These are phyloP conservation scores for Glyphotaelius pellucidus DNA, from an alignment of 2,888 invertebrate genomes.

Conservation along the genomic window DNA sequence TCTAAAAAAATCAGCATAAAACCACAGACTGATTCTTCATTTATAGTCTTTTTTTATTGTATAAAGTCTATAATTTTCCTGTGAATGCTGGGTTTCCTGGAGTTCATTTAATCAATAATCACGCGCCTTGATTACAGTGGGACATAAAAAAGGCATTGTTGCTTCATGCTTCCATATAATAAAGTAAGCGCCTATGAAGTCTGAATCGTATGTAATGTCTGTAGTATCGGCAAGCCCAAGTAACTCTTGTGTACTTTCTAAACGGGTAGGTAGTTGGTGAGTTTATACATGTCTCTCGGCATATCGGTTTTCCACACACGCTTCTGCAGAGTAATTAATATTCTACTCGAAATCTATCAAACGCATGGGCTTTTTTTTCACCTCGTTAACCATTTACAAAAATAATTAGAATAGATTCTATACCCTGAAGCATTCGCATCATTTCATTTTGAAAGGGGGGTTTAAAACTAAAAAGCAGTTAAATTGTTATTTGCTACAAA, in stretches of 20 bases:
- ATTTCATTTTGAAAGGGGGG: not conserved
- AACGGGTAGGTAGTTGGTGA: slow-evolving; percentile 52
- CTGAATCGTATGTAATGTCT: not conserved
- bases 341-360: slow-evolving; percentile 38
- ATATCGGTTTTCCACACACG: slow-evolving; percentile 49
- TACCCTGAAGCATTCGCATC: not conserved
- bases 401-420: not conserved
- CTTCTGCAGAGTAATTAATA: slow-evolving; percentile 56
- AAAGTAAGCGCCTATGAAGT: not conserved
- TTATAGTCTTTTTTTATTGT: not conserved
- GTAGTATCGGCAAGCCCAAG: not conserved
- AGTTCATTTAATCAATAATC: not conserved
- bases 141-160: not conserved
- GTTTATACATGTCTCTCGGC: slow-evolving; percentile 34
- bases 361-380: slow-evolving; percentile 41
- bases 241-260: slow-evolving; percentile 52
- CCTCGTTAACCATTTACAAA: slow-evolving; percentile 40
- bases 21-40: not conserved
- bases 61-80: not conserved
- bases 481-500: too few relatives aligned
- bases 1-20: not conserved
- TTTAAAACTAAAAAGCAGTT: not conserved
- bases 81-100: not conserved
- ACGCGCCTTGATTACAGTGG: not conserved
- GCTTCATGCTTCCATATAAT: not conserved